Evolutionary conservation across 2,888 invertebrate genomes (phyloP), one percentile per base, ranked within the genome.

Genomic region (Cantharis nigra): DNA sequence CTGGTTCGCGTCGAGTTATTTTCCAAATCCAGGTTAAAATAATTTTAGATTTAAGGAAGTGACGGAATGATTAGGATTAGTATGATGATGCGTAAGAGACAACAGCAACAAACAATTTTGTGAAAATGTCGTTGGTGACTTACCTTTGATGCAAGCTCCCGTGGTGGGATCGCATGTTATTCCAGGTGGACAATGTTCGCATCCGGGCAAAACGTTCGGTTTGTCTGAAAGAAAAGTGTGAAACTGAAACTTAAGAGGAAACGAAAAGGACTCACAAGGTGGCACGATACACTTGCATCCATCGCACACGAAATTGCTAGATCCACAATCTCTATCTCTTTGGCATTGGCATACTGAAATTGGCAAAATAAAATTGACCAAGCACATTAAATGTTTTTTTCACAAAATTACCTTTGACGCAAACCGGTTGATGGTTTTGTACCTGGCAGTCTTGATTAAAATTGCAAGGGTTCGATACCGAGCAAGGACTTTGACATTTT

Each of bases 71-170:
- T 30, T 63, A 23, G 75, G 75, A 72, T 77, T 79, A 80, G 80
- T 73, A 82, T 81, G 81, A 82, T 81, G 81, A 85, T 74, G 28
- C 23, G 20, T 62, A 65, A 71, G 64, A 62, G 69, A 16, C 76
- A 88, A 88, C 88, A 88, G 88, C 88, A 88, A 88, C 87, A 88
- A 30, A 67, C 16, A 11, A 81, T 83, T 81, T 77, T 64, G 9
- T 16, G 14, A 65, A 72, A 28, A 9, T 13, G 30, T 13, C 49
- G 49, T 67, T 72, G 70, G 18, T 65, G 16, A 87, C 93, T 91
- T 92, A 96, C 96, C 95, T 92, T 94, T 93, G 86, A 94, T 92
- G 88, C 96, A 96, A 81, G 94, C 95, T 26, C 95, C 95, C 4
- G 95, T 95, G 74, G 92, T 91, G 20, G 94, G 93, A 87, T 96